Conservation (phyloP, 2,888 invertebrate genomes). For the Xanthia icteritia region DNA sequence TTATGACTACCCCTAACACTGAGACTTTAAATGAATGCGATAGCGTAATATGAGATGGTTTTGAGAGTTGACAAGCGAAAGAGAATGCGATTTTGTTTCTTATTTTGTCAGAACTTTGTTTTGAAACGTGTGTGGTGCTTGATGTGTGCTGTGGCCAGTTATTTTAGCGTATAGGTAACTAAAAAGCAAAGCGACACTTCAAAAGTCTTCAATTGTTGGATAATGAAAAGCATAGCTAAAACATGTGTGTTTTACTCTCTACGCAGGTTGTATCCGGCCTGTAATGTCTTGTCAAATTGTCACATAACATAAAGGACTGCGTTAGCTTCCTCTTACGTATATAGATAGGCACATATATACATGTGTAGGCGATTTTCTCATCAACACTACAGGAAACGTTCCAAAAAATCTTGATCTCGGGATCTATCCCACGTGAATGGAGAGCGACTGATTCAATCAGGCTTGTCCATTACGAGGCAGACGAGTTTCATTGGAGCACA, state of each 20-base stretch:
- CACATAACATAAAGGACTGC: not conserved
- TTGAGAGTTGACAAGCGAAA: slow-evolving; percentile 21
- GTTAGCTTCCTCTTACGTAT: not conserved
- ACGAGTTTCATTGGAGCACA: slow-evolving; percentile 78
- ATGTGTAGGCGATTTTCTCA: slow-evolving; percentile 61
- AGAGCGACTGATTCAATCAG: slow-evolving; percentile 83
- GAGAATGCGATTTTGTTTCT: slow-evolving; percentile 14
- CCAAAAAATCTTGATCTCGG: slow-evolving; percentile 74
- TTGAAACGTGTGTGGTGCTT: not conserved
- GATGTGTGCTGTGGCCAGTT: no score
- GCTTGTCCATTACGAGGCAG: slow-evolving; percentile 80
- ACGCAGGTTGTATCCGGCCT: not conserved
- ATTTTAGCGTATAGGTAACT: not conserved
- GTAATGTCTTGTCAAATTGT: not conserved
- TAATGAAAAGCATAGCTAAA: not conserved
- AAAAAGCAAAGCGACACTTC: not conserved
- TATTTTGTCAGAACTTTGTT: not conserved
- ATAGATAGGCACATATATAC: slow-evolving; percentile 8
- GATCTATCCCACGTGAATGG: slow-evolving; percentile 81
- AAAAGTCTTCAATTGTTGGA: not conserved
- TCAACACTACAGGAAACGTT: slow-evolving; percentile 67
- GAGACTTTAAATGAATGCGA: slow-evolving; percentile 40
- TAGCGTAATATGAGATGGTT: slow-evolving; percentile 29
- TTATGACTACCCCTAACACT: slow-evolving; percentile 18
- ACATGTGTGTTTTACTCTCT: not conserved